Evolutionary conservation across 2,113 vertebrate species (phyloP).

Genomic region (Hymenochirus boettgeri): DNA sequence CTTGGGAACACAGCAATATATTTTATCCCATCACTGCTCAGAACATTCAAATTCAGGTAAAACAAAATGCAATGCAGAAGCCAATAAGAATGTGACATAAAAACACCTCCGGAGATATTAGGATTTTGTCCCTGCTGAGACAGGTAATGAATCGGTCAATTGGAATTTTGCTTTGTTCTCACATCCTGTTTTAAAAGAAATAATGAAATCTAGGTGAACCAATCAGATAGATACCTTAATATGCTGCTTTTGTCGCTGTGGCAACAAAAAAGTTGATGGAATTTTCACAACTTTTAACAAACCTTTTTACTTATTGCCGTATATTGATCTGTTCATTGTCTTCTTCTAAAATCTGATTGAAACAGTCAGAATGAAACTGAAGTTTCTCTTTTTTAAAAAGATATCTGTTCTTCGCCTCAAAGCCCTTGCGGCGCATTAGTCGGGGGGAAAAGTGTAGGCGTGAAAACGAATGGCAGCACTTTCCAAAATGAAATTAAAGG

Average conservation of each 20-base stretch:
- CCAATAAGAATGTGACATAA: conserved; percentile 30
- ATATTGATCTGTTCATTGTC: conserved; percentile 21
- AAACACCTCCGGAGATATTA: conserved; percentile 6
- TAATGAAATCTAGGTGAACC: too few species aligned
- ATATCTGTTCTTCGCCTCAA: too few species aligned
- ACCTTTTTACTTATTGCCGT: not conserved
- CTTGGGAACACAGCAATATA: conserved; percentile 43
- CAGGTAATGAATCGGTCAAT: not conserved
- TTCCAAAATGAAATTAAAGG: too few species aligned
- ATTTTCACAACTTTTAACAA: conserved; percentile 30
- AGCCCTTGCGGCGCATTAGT: too few species aligned
- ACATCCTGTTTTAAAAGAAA: too few species aligned
- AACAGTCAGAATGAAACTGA: not conserved
- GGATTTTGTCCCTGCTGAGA: not conserved
- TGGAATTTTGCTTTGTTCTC: not conserved
- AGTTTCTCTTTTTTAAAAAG: not conserved
- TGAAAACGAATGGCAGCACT: too few species aligned
- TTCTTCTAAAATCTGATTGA: conserved; percentile 1
- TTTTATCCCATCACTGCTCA: conserved; percentile 39
- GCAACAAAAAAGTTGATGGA: conserved; percentile 10
- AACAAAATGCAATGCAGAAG: conserved; percentile 30
- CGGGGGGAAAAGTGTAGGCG: too few species aligned
- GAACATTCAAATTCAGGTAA: conserved; percentile 36
- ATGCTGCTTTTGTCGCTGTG: conserved; percentile 21
- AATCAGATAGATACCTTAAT: too few species aligned